Base-by-base conservation (phyloP, 2,888 invertebrate species). In the Cerastis rubricosa region DNA sequence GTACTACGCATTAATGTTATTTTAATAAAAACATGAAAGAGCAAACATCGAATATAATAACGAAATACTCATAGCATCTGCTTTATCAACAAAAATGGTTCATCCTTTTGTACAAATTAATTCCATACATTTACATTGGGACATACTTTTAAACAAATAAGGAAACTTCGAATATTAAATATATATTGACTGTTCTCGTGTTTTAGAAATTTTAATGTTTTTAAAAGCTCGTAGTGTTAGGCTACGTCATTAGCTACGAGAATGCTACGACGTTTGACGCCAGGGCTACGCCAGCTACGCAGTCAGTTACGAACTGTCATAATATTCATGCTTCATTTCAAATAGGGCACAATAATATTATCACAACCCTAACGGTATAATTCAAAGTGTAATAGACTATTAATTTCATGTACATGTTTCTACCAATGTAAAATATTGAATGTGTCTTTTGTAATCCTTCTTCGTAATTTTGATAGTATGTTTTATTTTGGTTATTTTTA, bases 261-360 rank as follows among this genome's bases (percentile, higher is more conserved):
- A 14, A 40, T 63, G 45, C 9, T 75, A 74, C 54, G 47, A 29
- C 22, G 49, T 6, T 22, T 70, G 78, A 70, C 57, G 35, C 59
- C 65, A 49, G 4, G 9, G 7, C 57, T 66, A 51, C 40, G 59
- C 17, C 25, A 14, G 49, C 75, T 61, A 64, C 64, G 19, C 47
- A 57, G 14, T n/a, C 14, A 6, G 17, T 25, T 47, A 49, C n/a
- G 12, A 2, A 59, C 19, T 17, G 17, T 5, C n/a, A 45, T 45
- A 43, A 29, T 29, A 35, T 67, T 63, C 19, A n/a, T 40, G 9
- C n/a, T 43, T 65, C 22, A 54, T 22, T 45, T 35, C 3, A 64
- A 47, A 75, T 54, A 12, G 17, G 35, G 6, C 12, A 6, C 4
- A 25, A 40, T n/a, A 29, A 43, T 45, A 43, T 63, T 35, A 63